phyloP scores from a whole-genome alignment of 1,140 invertebrate species.

The Trichonephila inaurata region DNA sequence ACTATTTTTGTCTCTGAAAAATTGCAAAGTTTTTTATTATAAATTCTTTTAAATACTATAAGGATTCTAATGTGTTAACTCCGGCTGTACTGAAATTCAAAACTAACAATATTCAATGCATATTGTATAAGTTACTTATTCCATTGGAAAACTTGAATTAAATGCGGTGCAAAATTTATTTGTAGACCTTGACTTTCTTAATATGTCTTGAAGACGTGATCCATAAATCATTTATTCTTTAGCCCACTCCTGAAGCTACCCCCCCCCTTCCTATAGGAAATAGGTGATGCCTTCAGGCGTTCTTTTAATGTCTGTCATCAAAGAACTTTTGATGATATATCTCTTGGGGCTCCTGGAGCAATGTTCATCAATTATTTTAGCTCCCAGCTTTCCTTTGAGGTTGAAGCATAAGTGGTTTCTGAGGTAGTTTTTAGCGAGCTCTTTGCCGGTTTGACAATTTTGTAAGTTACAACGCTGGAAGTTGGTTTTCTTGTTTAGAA shows the following conservation, averaged over 20 bases:
- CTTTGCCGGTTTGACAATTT: constrained; percentile 50
- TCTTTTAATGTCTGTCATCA: constrained; percentile 75
- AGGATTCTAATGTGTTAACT: too few relatives aligned
- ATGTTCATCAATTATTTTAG: constrained; percentile 73
- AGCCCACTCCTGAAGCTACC: neutral
- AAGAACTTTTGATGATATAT: constrained; percentile 70
- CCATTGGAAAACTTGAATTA: neutral
- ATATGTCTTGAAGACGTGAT: neutral
- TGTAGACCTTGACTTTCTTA: neutral
- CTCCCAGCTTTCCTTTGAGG: constrained; percentile 15
- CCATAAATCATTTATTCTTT: constrained; percentile 2
- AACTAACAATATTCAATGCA: too few relatives aligned
- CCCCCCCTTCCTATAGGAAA: constrained; percentile 16
- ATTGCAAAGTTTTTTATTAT: too few relatives aligned
- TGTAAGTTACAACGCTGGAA: constrained; percentile 35
- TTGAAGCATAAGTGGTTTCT: neutral
- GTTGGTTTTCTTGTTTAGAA: constrained; percentile 51
- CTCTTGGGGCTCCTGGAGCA: constrained; percentile 57
- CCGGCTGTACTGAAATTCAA: too few relatives aligned
- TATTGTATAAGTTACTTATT: neutral
- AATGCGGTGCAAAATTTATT: neutral
- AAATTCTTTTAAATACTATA: too few relatives aligned
- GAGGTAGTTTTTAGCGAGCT: constrained; percentile 42
- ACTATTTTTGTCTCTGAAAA: too few relatives aligned
- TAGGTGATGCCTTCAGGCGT: constrained; percentile 50